Evolutionary conservation across 2,797 vertebrate species (phyloP).

Genomic region (Remorina albescens): DNA sequence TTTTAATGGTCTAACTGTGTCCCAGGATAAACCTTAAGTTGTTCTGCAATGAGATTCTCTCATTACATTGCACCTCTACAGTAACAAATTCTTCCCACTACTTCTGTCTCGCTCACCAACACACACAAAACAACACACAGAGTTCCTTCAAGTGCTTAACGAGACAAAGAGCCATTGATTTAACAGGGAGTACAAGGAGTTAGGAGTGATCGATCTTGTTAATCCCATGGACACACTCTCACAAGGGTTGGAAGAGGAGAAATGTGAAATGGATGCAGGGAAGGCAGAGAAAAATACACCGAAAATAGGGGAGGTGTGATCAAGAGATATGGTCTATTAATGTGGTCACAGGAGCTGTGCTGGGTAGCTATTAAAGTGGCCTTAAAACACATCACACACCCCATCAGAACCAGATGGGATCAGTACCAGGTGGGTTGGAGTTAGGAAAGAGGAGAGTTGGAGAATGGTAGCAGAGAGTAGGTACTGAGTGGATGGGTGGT

Average conservation of each 20-base stretch:
- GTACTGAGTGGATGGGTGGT: neutral
- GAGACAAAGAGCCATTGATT: conserved; percentile 80
- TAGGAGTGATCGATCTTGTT: conserved; percentile 75
- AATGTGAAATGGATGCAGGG: conserved; percentile 34
- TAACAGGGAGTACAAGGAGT: conserved; percentile 71
- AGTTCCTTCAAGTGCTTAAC: conserved; percentile 63
- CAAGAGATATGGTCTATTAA: conserved; percentile 47
- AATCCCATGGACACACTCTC: conserved; percentile 68
- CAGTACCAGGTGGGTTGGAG: conserved; percentile 61
- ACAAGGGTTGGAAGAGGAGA: conserved; percentile 34
- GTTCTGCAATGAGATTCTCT: conserved; percentile 33
- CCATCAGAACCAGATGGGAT: conserved; percentile 61
- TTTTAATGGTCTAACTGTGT: conserved; percentile 53
- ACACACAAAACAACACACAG: conserved; percentile 20
- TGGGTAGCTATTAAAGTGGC: conserved; percentile 61
- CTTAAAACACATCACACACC: conserved; percentile 68
- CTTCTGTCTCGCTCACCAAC: conserved; percentile 20
- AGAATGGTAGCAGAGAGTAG: neutral
- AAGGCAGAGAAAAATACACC: conserved; percentile 16
- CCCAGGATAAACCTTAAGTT: conserved; percentile 57
- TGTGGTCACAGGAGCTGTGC: conserved; percentile 57
- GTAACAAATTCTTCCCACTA: conserved; percentile 10
- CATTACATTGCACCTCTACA: conserved; percentile 38
- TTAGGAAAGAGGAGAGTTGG: conserved; percentile 8
- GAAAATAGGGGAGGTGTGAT: conserved; percentile 43